Percentiles rank a stretch among this genome's conserved stretches.
Conservation (phyloP, 1,140 invertebrate genomes). For the Bombus picipes region DNA sequence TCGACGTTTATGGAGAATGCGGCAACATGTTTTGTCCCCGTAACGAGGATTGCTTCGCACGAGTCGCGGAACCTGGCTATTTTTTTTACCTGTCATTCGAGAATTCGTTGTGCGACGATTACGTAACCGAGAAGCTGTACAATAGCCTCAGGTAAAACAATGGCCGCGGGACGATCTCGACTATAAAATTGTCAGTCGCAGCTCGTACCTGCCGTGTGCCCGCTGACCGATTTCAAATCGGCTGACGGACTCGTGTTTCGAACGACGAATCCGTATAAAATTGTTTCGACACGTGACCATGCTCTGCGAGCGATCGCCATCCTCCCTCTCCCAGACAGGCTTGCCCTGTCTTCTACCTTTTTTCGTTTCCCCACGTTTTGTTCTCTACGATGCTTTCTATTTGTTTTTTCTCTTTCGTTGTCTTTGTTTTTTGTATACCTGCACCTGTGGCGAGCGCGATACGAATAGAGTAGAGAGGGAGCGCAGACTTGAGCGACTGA, state of each 20-base stretch:
- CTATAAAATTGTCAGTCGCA: slow-evolving; percentile 38
- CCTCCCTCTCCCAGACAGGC: not conserved
- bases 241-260: not conserved
- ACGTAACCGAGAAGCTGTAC: slow-evolving; percentile 87
- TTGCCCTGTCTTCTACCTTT: too few species aligned
- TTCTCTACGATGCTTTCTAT: not conserved
- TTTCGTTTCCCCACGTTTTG: not conserved
- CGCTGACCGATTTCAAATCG: slow-evolving; percentile 19
- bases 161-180: slow-evolving; percentile 14
- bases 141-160: slow-evolving; percentile 75
- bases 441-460: not conserved
- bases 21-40: slow-evolving; percentile 76
- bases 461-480: not conserved
- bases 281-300: slow-evolving; percentile 33
- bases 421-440: too few species aligned
- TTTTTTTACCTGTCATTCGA: slow-evolving; percentile 89
- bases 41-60: slow-evolving; percentile 77
- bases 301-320: not conserved
- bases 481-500: too few species aligned
- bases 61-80: slow-evolving; percentile 82
- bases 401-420: not conserved
- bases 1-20: slow-evolving; percentile 90
- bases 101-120: slow-evolving; percentile 85
- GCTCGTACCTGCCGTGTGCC: too few species aligned
- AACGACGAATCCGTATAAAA: not conserved